A percentile compares a stretch with the other conserved stretches of the same genome.
Conservation (phyloP, 2,797 vertebrate genomes). For the Falco novaeseelandiae region DNA sequence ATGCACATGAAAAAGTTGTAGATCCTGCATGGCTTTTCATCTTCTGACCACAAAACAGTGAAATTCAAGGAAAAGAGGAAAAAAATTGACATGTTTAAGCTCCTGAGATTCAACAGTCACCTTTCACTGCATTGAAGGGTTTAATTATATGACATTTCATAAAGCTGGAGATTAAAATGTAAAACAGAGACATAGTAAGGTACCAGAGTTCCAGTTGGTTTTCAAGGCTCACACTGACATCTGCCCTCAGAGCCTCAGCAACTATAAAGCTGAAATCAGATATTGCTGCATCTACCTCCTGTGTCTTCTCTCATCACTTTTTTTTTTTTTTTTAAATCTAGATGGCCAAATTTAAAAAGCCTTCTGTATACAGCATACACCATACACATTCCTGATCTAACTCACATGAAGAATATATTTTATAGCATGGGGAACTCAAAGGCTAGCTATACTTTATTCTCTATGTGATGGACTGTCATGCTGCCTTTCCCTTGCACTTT, state of each 20-base stretch:
- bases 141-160: conserved; percentile 25
- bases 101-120: background rate
- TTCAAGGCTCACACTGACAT: background rate
- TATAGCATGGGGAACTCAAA: background rate
- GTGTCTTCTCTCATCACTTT: background rate
- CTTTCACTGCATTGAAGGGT: background rate
- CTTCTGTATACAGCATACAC: background rate
- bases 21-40: background rate
- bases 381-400: background rate
- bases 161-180: background rate
- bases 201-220: background rate
- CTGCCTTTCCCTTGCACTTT: background rate
- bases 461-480: background rate
- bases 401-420: background rate
- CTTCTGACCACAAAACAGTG: background rate
- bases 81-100: background rate
- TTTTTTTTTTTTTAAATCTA: background rate
- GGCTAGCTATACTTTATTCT: background rate
- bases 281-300: background rate
- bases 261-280: conserved; percentile 21
- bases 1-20: background rate
- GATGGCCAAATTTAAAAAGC: background rate
- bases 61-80: background rate
- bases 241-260: background rate
- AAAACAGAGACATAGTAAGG: background rate